Evolutionary conservation across 2,797 vertebrate genomes (phyloP).

Genomic region (Glossophaga mutica): DNA sequence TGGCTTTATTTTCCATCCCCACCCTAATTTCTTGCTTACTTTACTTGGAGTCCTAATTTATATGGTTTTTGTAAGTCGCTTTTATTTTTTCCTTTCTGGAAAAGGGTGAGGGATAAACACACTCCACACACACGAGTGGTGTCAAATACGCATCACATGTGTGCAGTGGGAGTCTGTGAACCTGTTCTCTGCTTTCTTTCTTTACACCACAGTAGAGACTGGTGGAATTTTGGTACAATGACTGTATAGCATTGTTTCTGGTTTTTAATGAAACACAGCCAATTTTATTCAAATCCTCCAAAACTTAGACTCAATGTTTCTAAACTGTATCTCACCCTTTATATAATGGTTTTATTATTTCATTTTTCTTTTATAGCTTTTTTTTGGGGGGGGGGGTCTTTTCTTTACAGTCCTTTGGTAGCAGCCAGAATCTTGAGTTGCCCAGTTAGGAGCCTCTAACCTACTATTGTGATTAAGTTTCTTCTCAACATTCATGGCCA

Average conservation of each 20-base stretch:
- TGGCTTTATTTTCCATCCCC: conserved; percentile 39
- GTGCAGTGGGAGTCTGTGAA: neutral
- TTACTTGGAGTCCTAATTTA: conserved; percentile 48
- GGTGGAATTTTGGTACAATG: neutral
- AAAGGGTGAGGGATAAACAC: conserved; percentile 18
- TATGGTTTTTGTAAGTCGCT: conserved; percentile 15
- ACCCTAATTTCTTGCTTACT: conserved; percentile 44
- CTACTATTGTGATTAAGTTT: neutral
- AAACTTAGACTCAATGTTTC: neutral
- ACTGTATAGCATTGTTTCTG: neutral
- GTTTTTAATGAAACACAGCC: neutral
- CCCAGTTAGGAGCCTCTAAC: neutral
- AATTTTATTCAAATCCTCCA: neutral
- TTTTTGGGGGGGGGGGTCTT: neutral
- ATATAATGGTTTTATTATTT: neutral
- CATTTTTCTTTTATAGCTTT: neutral
- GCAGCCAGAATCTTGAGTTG: neutral
- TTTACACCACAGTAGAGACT: neutral
- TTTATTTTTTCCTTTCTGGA: conserved; percentile 29
- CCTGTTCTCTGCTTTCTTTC: neutral
- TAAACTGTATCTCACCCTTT: neutral
- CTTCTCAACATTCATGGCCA: neutral
- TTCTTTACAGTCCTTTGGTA: neutral
- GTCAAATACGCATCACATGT: neutral
- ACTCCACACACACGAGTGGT: neutral